phyloP scores from a whole-genome alignment of 2,797 vertebrate species.

The Zalophus californianus region DNA sequence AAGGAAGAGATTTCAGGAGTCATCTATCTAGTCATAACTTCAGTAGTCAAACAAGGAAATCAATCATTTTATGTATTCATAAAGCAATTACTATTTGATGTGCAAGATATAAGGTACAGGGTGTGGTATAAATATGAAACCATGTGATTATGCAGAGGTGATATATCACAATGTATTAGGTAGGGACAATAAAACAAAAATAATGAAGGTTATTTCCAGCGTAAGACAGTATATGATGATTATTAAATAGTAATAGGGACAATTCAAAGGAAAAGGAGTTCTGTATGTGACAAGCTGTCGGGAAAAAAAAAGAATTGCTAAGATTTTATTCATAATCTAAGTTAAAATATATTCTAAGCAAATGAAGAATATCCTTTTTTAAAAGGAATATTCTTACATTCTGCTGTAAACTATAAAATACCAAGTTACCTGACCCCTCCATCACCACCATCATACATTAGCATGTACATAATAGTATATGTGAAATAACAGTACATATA shows the following conservation, averaged over 20 bases:
- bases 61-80: constrained; percentile 5
- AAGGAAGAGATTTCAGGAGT: not conserved
- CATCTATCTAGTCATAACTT: not conserved
- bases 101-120: not conserved
- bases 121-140: not conserved
- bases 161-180: not conserved
- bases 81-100: not conserved
- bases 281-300: too few species aligned
- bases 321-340: not conserved
- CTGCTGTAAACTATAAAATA: not conserved
- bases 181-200: not conserved
- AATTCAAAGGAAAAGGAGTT: not conserved
- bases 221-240: not conserved
- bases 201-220: not conserved
- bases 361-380: not conserved
- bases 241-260: not conserved
- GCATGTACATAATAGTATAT: not conserved
- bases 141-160: not conserved
- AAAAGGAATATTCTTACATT: not conserved
- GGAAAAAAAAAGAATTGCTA: not conserved
- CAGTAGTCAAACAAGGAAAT: not conserved
- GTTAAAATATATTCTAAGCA: not conserved
- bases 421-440: not conserved
- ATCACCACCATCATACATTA: not conserved
- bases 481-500: not conserved